Conservation (phyloP, 2,113 vertebrate genomes). For the Saccopteryx leptura region DNA sequence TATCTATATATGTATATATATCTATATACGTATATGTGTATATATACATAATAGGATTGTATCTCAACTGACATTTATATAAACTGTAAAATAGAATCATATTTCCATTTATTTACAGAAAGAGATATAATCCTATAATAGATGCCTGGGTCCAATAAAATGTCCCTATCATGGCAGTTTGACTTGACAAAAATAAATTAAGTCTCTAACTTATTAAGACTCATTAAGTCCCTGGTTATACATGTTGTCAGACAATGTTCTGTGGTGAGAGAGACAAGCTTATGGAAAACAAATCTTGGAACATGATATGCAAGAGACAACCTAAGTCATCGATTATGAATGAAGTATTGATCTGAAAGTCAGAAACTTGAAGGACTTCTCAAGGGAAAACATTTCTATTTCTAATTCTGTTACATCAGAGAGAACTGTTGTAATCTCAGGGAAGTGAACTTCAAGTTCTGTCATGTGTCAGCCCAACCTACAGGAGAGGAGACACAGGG, state of each 20-base stretch:
- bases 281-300: constrained; percentile 63
- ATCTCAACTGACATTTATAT: too few species aligned
- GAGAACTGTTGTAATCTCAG: background rate
- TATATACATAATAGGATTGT: too few species aligned
- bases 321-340: constrained; percentile 25
- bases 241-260: constrained; percentile 18
- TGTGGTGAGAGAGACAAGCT: background rate
- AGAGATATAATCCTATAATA: background rate
- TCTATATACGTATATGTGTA: background rate
- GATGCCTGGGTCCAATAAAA: background rate
- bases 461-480: background rate
- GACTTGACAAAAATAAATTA: background rate
- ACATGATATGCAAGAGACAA: constrained; percentile 53
- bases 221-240: constrained; percentile 35
- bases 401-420: background rate
- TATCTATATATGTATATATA: background rate
- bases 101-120: too few species aligned
- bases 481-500: background rate
- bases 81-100: too few species aligned
- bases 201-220: background rate
- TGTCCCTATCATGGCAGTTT: background rate
- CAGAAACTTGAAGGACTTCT: constrained; percentile 42
- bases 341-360: constrained; percentile 66
- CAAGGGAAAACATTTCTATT: background rate
- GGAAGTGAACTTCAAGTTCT: background rate